These are phyloP conservation scores for Phaetusa simplex DNA, from an alignment of 2,113 vertebrate species.

Conservation along the genomic window DNA sequence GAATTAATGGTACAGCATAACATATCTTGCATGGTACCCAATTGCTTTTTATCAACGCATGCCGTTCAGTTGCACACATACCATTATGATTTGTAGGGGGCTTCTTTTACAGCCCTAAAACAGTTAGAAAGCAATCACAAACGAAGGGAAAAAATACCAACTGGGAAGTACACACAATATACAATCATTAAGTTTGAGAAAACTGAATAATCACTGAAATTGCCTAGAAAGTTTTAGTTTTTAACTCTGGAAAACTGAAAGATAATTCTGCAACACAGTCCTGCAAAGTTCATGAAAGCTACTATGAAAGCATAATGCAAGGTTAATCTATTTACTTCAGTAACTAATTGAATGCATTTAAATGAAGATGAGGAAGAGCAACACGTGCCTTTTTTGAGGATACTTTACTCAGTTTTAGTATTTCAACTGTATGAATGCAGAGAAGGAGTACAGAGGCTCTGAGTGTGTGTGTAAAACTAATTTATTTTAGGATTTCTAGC, in stretches of 20 bases:
- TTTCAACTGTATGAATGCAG: background rate
- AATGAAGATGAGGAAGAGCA: background rate
- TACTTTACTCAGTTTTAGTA: background rate
- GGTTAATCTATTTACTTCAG: background rate
- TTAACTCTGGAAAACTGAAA: background rate
- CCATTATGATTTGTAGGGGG: background rate
- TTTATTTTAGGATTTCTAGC: background rate
- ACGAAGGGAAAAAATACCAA: background rate
- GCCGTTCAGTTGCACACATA: background rate
- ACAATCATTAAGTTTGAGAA: background rate
- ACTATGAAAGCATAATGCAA: background rate
- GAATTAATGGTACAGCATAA: background rate
- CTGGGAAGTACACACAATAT: background rate
- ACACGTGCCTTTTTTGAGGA: background rate
- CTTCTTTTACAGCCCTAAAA: background rate
- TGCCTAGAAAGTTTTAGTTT: background rate
- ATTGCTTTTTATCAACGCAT: background rate
- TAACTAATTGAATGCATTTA: background rate
- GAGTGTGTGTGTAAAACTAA: background rate
- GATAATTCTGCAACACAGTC: background rate
- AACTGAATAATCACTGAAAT: background rate
- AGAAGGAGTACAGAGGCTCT: background rate
- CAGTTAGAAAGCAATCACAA: background rate
- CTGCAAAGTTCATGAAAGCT: background rate
- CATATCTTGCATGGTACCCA: background rate